phyloP scores from a whole-genome alignment of 2,113 vertebrate genomes.

The Dasyornis broadbenti region DNA sequence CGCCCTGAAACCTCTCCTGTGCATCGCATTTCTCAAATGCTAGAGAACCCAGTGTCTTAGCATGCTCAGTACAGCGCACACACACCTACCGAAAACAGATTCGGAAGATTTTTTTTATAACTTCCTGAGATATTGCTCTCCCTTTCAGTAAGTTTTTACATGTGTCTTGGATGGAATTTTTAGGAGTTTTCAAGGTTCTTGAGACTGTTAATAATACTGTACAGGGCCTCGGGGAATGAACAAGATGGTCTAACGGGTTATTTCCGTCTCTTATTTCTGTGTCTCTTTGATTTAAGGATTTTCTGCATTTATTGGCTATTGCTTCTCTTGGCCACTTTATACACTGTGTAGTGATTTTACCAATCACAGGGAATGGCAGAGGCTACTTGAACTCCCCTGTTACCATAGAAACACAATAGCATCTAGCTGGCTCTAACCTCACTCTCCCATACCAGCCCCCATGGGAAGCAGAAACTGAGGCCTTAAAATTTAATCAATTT shows the following conservation, averaged over 20 bases:
- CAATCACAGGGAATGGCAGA: conserved; percentile 25
- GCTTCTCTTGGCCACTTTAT: conserved; percentile 31
- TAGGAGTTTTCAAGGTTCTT: conserved; percentile 35
- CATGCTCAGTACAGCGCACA: accelerated
- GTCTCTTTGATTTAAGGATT: conserved; percentile 55
- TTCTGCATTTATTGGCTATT: conserved; percentile 44
- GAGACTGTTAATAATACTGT: conserved; percentile 21
- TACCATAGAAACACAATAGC: conserved; percentile 56
- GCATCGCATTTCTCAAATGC: background rate
- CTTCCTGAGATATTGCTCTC: conserved; percentile 24
- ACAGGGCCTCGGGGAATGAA: background rate
- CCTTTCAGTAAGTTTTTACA: conserved; percentile 20
- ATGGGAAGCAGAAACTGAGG: conserved; percentile 38
- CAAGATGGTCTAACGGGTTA: conserved; percentile 23
- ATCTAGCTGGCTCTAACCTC: conserved; percentile 30
- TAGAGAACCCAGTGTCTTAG: background rate
- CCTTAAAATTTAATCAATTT: conserved; percentile 59
- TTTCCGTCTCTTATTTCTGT: conserved; percentile 34
- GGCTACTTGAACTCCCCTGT: background rate
- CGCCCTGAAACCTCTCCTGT: background rate
- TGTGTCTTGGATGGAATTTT: conserved; percentile 10
- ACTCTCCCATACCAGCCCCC: background rate
- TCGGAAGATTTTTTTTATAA: background rate
- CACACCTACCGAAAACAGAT: background rate
- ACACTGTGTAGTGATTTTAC: conserved; percentile 1